A percentile compares a stretch with the other conserved stretches of the same genome.
Conservation (phyloP, 2,797 vertebrate genomes). For the Ctenochaetus hawaiiensis region DNA sequence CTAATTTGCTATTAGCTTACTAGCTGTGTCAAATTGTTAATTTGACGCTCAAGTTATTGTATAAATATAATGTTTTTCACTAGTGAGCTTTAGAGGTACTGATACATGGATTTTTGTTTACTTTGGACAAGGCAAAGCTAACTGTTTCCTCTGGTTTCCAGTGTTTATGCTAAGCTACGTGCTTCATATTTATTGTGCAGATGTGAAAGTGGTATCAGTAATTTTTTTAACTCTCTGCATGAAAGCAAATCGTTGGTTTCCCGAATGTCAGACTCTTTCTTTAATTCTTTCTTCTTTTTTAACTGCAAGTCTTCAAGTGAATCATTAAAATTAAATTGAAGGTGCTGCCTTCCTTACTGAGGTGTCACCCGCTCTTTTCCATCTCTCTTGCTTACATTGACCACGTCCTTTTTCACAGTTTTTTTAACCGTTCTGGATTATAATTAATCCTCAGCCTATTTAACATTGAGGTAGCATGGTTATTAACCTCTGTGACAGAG, state of each 20-base stretch:
- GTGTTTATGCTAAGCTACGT: neutral
- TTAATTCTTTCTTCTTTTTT: neutral
- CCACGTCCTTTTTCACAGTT: constrained; percentile 3
- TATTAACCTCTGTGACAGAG: constrained; percentile 48
- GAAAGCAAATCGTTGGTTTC: neutral
- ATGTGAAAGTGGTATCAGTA: neutral
- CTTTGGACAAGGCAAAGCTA: neutral
- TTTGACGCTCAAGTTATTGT: too few relatives aligned
- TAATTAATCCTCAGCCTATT: constrained; percentile 49
- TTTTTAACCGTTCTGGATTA: constrained; percentile 16
- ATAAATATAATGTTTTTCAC: too few relatives aligned
- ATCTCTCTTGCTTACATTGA: constrained; percentile 9
- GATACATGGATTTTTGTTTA: too few relatives aligned
- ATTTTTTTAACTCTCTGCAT: neutral
- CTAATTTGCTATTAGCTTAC: too few relatives aligned
- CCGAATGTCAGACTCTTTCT: neutral
- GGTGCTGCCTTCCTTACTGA: neutral
- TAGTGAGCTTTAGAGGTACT: too few relatives aligned
- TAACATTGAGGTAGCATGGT: constrained; percentile 38
- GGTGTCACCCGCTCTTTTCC: neutral
- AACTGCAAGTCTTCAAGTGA: neutral
- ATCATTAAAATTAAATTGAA: neutral
- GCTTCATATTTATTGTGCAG: neutral
- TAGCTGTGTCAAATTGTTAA: too few relatives aligned
- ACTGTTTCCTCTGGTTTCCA: neutral